These are phyloP conservation scores for Poecilia gillii DNA, from an alignment of 2,797 vertebrate species.

Conservation along the genomic window DNA sequence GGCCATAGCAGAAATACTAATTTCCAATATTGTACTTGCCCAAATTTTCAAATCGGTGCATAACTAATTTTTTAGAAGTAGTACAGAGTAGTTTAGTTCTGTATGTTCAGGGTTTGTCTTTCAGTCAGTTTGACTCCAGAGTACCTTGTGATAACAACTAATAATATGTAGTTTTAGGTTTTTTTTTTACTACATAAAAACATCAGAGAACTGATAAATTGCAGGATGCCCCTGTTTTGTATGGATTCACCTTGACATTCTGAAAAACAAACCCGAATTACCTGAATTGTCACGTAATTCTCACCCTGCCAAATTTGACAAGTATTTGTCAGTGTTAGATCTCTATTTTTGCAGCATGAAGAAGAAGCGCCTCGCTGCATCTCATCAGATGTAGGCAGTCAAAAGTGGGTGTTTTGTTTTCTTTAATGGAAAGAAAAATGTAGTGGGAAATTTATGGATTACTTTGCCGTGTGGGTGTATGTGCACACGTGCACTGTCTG, in stretches of 20 bases:
- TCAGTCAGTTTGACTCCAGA: background rate
- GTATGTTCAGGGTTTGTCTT: background rate
- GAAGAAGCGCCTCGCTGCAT: background rate
- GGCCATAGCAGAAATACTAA: too few species aligned
- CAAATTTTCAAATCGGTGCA: too few species aligned
- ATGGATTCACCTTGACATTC: background rate
- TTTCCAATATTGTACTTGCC: too few species aligned
- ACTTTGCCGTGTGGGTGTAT: background rate
- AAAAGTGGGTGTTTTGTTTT: conserved; percentile 8
- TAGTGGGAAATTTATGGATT: conserved; percentile 1
- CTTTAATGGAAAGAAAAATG: conserved; percentile 3
- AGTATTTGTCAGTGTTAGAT: background rate
- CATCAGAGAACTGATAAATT: background rate
- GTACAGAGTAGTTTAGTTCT: background rate
- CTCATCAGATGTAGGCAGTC: conserved; percentile 2
- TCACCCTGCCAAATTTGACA: background rate
- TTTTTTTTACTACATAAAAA: background rate
- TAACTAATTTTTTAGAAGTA: background rate
- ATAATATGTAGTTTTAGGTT: background rate
- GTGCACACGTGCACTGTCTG: background rate
- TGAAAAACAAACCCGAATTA: background rate
- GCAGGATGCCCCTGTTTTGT: background rate
- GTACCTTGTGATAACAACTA: background rate
- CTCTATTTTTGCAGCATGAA: background rate
- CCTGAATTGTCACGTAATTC: background rate